Evolutionary conservation across 2,797 vertebrate genomes (phyloP).

Genomic region (Callimico goeldii): DNA sequence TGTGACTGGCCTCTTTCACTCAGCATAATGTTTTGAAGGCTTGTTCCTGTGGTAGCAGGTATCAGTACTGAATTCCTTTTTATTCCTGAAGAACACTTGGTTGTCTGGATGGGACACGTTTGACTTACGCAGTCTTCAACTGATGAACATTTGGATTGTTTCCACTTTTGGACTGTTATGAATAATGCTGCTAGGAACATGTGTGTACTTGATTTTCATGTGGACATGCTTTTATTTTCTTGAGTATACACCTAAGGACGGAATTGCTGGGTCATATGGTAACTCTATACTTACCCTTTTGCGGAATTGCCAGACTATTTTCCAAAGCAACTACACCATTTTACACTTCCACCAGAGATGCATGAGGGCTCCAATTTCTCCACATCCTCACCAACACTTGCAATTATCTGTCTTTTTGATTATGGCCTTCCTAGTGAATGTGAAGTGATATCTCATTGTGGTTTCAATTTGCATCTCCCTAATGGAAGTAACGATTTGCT

Average conservation of each 20-base stretch:
- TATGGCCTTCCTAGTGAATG: not conserved
- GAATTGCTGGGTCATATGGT: not conserved
- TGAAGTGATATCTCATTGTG: not conserved
- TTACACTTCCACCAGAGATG: not conserved
- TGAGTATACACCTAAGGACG: not conserved
- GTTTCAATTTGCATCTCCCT: conserved; percentile 5
- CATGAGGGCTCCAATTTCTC: not conserved
- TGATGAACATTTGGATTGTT: not conserved
- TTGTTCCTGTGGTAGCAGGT: not conserved
- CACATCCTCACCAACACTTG: not conserved
- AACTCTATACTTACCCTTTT: not conserved
- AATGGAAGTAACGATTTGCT: not conserved
- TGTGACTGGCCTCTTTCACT: not conserved
- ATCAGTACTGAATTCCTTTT: not conserved
- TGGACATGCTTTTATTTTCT: not conserved
- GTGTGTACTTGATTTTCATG: not conserved
- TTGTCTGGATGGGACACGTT: not conserved
- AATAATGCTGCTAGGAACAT: not conserved
- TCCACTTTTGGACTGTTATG: not conserved
- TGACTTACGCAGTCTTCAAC: not conserved
- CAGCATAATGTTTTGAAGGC: not conserved
- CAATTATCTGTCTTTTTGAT: not conserved
- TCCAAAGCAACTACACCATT: not conserved
- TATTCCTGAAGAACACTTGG: not conserved
- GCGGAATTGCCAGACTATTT: not conserved